A percentile compares a stretch with the other conserved stretches of the same genome.
Evolutionary conservation across 2,888 invertebrate genomes (phyloP).

Genomic region (Julus scandinavius): DNA sequence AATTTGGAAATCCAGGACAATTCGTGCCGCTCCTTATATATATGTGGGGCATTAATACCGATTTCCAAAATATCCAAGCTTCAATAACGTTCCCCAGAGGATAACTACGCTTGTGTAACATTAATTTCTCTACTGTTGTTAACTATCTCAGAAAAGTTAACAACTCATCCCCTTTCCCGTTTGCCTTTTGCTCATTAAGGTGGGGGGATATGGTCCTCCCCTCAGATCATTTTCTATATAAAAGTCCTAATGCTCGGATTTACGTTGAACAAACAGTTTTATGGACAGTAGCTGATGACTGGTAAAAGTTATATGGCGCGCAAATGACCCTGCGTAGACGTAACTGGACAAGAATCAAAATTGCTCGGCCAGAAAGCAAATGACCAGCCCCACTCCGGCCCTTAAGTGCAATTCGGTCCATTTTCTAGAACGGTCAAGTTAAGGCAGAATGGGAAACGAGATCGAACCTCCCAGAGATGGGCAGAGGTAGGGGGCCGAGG

Average conservation of each 20-base stretch:
- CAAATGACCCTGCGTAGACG: conserved; percentile 32
- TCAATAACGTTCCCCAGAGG: background rate
- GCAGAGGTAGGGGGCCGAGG: too few species aligned
- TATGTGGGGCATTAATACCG: background rate
- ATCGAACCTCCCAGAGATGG: background rate
- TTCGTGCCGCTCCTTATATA: too few species aligned
- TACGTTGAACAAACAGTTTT: conserved; percentile 39
- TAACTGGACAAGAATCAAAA: conserved; percentile 1
- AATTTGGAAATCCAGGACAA: too few species aligned
- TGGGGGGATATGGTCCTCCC: background rate
- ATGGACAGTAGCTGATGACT: conserved; percentile 43
- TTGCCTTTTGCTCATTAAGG: background rate
- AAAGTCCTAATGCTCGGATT: conserved; percentile 25
- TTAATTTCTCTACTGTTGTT: background rate
- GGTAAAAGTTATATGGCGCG: conserved; percentile 40
- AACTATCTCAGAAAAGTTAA: conserved; percentile 1
- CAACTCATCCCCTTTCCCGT: background rate
- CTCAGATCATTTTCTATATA: conserved; percentile 1
- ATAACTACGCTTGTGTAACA: too few species aligned
- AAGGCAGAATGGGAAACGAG: background rate
- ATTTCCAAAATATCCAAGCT: background rate
- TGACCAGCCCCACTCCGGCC: background rate
- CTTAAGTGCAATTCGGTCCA: background rate
- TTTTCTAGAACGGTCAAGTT: conserved; percentile 1
- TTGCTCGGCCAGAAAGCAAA: background rate